Percentiles rank a stretch among this genome's conserved stretches.
Evolutionary conservation across 2,888 invertebrate species (phyloP).

Genomic region (Ypsolopha scabrella): DNA sequence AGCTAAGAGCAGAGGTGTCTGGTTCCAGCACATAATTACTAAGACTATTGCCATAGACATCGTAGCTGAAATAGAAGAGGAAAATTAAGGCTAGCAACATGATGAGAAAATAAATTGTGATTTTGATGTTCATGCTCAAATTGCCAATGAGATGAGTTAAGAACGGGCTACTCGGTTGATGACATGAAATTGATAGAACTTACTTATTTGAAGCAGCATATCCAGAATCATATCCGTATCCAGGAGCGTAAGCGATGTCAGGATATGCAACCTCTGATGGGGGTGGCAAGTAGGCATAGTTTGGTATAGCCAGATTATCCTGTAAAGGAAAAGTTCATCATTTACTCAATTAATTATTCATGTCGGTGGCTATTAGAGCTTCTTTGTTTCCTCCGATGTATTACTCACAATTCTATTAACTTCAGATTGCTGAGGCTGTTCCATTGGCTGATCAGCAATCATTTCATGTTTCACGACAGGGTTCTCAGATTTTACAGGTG

Average conservation of each 20-base stretch:
- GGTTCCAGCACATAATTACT: slow-evolving; percentile 41
- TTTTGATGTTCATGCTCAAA: too few species aligned
- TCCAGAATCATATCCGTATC: slow-evolving; percentile 39
- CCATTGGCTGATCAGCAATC: slow-evolving; percentile 43
- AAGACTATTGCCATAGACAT: slow-evolving; percentile 34
- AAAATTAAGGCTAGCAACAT: background rate
- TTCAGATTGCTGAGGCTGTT: slow-evolving; percentile 17
- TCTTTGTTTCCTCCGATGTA: too few species aligned
- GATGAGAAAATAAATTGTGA: too few species aligned
- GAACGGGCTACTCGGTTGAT: background rate
- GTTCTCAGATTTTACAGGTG: slow-evolving; percentile 35
- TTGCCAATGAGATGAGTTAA: background rate
- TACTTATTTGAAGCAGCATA: slow-evolving; percentile 38
- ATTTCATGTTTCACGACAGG: slow-evolving; percentile 49
- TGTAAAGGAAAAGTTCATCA: slow-evolving; percentile 18
- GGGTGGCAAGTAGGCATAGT: slow-evolving; percentile 32
- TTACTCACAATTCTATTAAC: slow-evolving; percentile 47
- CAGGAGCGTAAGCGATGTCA: slow-evolving; percentile 55
- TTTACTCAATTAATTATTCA: background rate
- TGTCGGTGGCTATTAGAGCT: background rate
- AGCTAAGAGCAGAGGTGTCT: slow-evolving; percentile 39
- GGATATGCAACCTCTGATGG: slow-evolving; percentile 47
- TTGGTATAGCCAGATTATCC: slow-evolving; percentile 37
- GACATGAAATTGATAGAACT: too few species aligned
- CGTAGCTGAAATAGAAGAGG: slow-evolving; percentile 35